These are phyloP conservation scores for Platorchestia sp. DNA, from an alignment of 1,140 invertebrate species.

Conservation along the genomic window DNA sequence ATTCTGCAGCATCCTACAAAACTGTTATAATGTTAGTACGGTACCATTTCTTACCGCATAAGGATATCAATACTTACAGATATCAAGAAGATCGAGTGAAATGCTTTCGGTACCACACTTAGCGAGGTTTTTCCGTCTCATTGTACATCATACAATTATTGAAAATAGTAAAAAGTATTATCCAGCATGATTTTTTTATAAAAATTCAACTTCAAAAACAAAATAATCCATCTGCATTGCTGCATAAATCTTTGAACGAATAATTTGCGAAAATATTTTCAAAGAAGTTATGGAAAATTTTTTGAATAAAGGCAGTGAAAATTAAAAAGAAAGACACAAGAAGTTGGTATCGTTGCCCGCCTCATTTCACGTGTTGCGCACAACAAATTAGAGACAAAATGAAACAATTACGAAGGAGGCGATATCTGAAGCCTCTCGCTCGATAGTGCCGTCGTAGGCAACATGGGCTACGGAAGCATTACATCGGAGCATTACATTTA, in stretches of 20 bases:
- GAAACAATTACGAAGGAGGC: too few relatives aligned
- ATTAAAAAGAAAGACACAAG: neutral
- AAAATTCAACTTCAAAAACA: neutral
- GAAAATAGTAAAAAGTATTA: neutral
- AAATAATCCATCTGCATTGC: neutral
- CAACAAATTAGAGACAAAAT: too few relatives aligned
- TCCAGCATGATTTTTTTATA: neutral
- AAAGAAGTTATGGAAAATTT: neutral
- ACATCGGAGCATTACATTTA: too few relatives aligned
- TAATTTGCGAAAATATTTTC: neutral
- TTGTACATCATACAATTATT: neutral
- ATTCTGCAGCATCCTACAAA: neutral
- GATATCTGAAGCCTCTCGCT: too few relatives aligned
- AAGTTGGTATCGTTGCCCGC: neutral
- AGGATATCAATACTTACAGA: neutral
- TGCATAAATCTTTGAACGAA: neutral
- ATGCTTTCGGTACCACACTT: neutral
- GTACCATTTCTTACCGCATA: neutral
- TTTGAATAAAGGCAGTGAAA: neutral
- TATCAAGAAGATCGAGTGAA: neutral
- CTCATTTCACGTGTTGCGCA: neutral
- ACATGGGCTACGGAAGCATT: too few relatives aligned
- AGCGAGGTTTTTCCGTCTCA: neutral
- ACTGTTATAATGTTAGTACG: neutral
- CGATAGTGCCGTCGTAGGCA: too few relatives aligned